phyloP scores from a whole-genome alignment of 1,140 invertebrate genomes.

The Campodea augens region DNA sequence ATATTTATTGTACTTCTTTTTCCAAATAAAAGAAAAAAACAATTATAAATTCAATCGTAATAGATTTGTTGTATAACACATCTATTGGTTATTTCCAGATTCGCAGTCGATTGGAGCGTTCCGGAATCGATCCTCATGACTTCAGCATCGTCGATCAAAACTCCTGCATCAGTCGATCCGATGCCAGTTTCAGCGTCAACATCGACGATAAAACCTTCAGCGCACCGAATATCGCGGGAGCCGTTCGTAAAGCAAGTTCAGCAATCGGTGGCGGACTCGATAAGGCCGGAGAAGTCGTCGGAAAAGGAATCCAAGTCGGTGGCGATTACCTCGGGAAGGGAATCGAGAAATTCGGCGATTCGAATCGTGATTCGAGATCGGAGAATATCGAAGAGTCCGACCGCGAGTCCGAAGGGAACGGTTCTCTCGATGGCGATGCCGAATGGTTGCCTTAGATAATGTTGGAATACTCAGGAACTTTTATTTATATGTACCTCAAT shows the following conservation, averaged over 20 bases:
- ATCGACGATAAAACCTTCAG: slow-evolving; percentile 55
- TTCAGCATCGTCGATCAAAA: slow-evolving; percentile 50
- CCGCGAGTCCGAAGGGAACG: neutral
- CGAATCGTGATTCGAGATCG: slow-evolving; percentile 10
- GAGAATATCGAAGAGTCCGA: neutral
- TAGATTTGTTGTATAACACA: no score
- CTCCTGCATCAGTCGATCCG: slow-evolving; percentile 34
- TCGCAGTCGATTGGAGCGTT: slow-evolving; percentile 34
- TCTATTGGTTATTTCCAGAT: no score
- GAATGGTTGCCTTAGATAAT: neutral
- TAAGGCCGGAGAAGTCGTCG: slow-evolving; percentile 28
- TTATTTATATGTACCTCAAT: no score
- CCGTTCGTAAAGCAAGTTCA: slow-evolving; percentile 46
- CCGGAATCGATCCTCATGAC: slow-evolving; percentile 48
- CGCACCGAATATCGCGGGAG: slow-evolving; percentile 41
- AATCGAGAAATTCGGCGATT: slow-evolving; percentile 20
- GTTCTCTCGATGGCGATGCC: neutral
- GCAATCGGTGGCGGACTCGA: slow-evolving; percentile 44
- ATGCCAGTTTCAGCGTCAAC: slow-evolving; percentile 41
- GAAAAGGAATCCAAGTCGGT: slow-evolving; percentile 8
- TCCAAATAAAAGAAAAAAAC: no score
- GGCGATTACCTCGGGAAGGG: slow-evolving; percentile 16
- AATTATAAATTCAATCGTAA: no score
- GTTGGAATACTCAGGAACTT: no score
- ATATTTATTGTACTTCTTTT: no score